These are phyloP conservation scores for Eremophila alpestris DNA, from an alignment of 2,797 vertebrate genomes.

Conservation along the genomic window DNA sequence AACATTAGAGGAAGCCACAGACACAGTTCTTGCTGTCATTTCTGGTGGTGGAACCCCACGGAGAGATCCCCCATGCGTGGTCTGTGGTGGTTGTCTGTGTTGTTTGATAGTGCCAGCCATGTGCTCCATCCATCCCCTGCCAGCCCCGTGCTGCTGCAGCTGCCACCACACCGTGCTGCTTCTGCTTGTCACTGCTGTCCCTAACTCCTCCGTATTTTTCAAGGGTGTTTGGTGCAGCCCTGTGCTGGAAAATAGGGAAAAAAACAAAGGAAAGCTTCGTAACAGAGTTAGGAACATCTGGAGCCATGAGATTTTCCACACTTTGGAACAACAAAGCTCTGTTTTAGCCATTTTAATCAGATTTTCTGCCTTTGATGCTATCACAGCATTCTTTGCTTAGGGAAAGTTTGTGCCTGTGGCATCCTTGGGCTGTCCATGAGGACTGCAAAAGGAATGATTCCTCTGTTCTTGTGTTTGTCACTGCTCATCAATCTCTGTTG, in stretches of 20 bases:
- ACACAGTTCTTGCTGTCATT: conserved; percentile 43
- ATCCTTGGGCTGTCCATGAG: not conserved
- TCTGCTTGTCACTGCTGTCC: not conserved
- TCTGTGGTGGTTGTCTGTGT: not conserved
- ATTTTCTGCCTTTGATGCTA: not conserved
- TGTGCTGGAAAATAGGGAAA: not conserved
- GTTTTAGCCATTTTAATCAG: not conserved
- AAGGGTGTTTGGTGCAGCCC: conserved; percentile 1
- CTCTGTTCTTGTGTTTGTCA: not conserved
- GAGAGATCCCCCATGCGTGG: not conserved
- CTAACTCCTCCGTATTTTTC: not conserved
- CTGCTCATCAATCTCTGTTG: not conserved
- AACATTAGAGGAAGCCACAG: conserved; percentile 36
- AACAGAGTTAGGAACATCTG: not conserved
- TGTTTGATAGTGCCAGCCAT: not conserved
- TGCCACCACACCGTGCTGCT: not conserved
- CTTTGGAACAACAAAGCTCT: not conserved
- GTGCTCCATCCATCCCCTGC: conserved; percentile 21
- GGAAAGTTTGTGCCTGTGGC: not conserved
- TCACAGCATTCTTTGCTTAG: not conserved
- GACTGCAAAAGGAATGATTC: not conserved
- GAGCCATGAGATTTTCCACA: not conserved
- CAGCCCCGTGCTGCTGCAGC: conserved; percentile 1
- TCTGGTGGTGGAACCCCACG: not conserved
- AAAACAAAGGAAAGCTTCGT: not conserved